Conservation (phyloP, 1,140 invertebrate species). For the Drosophila albomicans region DNA sequence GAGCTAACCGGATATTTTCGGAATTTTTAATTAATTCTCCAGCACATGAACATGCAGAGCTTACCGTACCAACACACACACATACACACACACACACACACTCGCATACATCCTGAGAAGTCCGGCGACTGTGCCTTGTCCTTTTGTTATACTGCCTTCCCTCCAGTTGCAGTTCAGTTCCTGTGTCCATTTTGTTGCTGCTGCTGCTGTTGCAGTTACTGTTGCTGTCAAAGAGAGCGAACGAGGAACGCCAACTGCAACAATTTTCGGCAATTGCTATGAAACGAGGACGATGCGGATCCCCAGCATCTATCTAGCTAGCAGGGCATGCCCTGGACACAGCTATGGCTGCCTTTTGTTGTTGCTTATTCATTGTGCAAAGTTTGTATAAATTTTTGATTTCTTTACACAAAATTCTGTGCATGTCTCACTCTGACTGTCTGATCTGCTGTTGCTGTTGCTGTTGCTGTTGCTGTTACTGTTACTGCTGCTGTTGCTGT, state of each 20-base stretch:
- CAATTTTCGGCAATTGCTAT: slow-evolving; percentile 79
- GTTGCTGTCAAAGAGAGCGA: slow-evolving; percentile 55
- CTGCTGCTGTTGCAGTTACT: slow-evolving; percentile 26
- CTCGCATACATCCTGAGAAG: slow-evolving; percentile 55
- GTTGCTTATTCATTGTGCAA: slow-evolving; percentile 82
- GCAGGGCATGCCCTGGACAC: slow-evolving; percentile 41
- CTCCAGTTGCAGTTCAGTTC: slow-evolving; percentile 55
- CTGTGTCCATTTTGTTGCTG: slow-evolving; percentile 51
- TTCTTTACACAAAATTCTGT: slow-evolving; percentile 83
- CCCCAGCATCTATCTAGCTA: slow-evolving; percentile 8
- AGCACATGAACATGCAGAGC: slow-evolving; percentile 30
- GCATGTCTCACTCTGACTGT: slow-evolving; percentile 69
- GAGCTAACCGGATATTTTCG: slow-evolving; percentile 82
- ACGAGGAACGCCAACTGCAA: slow-evolving; percentile 58
- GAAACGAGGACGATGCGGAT: slow-evolving; percentile 48
- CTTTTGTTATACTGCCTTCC: slow-evolving; percentile 53
- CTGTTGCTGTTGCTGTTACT: slow-evolving; percentile 50
- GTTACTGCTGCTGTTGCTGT: too few relatives aligned
- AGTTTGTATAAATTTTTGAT: slow-evolving; percentile 83
- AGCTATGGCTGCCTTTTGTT: slow-evolving; percentile 63
- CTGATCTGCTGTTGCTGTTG: slow-evolving; percentile 62
- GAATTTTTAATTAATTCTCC: slow-evolving; percentile 82
- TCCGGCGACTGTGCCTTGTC: slow-evolving; percentile 50
- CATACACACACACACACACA: slow-evolving; percentile 23
- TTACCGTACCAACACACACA: slow-evolving; percentile 14